Evolutionary conservation across 2,888 invertebrate species (phyloP).

Genomic region (Ophion ellenae): DNA sequence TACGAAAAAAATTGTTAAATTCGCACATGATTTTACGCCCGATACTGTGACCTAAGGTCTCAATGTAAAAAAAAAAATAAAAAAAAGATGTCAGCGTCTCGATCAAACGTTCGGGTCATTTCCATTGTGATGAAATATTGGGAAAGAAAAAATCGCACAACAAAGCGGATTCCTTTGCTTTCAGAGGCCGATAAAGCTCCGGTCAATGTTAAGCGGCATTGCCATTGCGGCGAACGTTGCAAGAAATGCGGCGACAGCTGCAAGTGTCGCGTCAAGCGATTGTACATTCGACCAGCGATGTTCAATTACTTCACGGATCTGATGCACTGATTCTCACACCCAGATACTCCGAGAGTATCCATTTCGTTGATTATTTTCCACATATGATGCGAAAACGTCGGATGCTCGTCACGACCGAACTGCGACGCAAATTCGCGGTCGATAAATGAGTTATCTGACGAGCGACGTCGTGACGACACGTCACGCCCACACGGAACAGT

Average conservation of each 20-base stretch:
- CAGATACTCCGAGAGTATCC: background rate
- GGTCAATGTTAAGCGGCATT: conserved; percentile 65
- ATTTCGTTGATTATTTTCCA: background rate
- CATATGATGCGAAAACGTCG: background rate
- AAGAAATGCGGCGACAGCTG: conserved; percentile 75
- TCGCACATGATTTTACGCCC: no score
- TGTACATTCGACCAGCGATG: conserved; percentile 76
- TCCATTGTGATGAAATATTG: background rate
- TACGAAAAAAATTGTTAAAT: no score
- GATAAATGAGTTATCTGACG: background rate
- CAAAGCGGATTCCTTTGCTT: conserved; percentile 7
- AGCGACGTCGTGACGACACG: background rate
- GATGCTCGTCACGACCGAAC: background rate
- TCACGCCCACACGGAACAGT: conserved; percentile 14
- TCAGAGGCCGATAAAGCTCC: conserved; percentile 64
- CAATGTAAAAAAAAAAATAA: no score
- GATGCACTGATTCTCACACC: conserved; percentile 72
- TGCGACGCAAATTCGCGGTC: background rate
- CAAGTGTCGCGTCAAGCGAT: conserved; percentile 74
- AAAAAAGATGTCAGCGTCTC: no score
- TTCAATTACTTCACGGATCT: conserved; percentile 79
- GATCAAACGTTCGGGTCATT: no score
- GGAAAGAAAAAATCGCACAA: background rate
- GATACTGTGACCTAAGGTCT: no score
- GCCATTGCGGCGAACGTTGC: conserved; percentile 75